Evolutionary conservation across 2,888 invertebrate genomes (phyloP).

Genomic region (Agriopis leucophaearia): DNA sequence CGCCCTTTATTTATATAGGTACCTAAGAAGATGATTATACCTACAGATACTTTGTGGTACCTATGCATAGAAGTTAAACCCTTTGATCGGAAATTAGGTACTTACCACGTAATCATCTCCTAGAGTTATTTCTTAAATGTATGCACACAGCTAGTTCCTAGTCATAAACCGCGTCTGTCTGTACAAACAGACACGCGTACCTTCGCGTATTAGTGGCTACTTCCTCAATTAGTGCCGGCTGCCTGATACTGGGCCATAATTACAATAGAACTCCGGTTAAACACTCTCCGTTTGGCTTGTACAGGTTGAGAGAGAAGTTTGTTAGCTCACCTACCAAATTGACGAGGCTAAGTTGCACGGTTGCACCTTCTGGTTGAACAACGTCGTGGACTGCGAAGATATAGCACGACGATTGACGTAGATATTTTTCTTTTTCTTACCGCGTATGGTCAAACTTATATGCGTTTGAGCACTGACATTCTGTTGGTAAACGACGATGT

Average conservation of each 20-base stretch:
- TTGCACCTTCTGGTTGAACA: no score
- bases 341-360: background rate
- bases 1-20: no score
- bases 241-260: conserved; percentile 56
- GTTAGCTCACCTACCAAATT: background rate
- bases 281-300: conserved; percentile 43
- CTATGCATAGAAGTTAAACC: no score
- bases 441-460: no score
- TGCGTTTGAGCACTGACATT: no score
- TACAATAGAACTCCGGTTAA: conserved; percentile 55
- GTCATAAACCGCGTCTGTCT: conserved; percentile 26
- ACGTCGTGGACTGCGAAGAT: no score
- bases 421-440: no score
- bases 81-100: background rate
- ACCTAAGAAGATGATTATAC: no score
- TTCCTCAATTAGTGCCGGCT: conserved; percentile 68
- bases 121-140: conserved; percentile 20
- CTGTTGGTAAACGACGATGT: no score
- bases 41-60: no score
- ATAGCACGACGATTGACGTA: no score
- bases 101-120: background rate
- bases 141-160: conserved; percentile 19
- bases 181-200: conserved; percentile 28
- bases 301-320: conserved; percentile 4
- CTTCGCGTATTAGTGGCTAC: conserved; percentile 43